Evolutionary conservation across 2,888 invertebrate species (phyloP), one percentile per base, ranked within the genome.

Genomic region (Eutolmus rufibarbis): DNA sequence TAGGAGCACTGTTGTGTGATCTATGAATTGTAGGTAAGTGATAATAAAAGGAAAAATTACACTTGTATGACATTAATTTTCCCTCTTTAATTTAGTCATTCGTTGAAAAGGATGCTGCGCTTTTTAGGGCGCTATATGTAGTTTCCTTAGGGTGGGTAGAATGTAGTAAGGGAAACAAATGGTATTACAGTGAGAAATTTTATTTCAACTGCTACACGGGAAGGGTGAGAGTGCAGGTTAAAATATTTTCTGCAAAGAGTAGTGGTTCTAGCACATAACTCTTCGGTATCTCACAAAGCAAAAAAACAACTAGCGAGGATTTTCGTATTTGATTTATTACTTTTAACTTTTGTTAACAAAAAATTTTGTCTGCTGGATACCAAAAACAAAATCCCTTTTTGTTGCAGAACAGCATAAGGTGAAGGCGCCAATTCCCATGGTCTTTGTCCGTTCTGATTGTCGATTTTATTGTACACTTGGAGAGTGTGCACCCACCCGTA

Each of bases 301-400:
- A 28, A 12, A n/a, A 31, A 46, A 37, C n/a, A 40, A 79, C n/a
- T 82, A n/a, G 79, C 1, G 19, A n/a, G 28, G 28, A 31, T 56
- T 46, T 77, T 74, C 51, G n/a, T 86, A 40, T 57, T 77, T 88
- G 88, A 88, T 88, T 88, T 88, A 88, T 87, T 86, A 88, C 84
- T 87, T 87, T 77, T 46, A 57, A 88, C 78, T 78, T 88, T 88
- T 82, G 84, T 77, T 43, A 43, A 34, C 16, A 82, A 74, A 86
- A 88, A 88, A 84, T 74, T 79, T 57, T 88, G 77, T 82, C 84
- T 57, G 14, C 14, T 57, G 57, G 31, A 19, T 31, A 51, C 19
- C 51, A 51, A 46, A 4, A 14, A 4, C 9, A 40, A 40, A 40
- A 0, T 12, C 3, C 14, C 4, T 14, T 51, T 51, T n/a, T n/a